phyloP scores from a whole-genome alignment of 1,140 invertebrate genomes.

The Caenorhabditis inopinata region DNA sequence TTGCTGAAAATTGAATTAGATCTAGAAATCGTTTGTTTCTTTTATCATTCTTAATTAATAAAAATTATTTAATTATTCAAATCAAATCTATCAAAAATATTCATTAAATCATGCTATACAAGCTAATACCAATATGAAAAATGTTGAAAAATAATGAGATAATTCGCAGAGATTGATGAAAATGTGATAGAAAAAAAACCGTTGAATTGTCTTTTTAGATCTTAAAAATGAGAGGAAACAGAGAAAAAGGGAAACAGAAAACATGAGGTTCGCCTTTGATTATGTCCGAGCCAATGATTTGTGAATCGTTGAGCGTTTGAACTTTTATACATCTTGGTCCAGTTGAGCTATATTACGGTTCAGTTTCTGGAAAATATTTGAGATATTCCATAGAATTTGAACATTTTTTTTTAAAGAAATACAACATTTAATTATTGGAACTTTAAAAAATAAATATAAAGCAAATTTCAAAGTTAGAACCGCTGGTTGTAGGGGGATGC shows the following conservation, averaged over 20 bases:
- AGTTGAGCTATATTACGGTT: slow-evolving; percentile 5
- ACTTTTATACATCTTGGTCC: slow-evolving; percentile 20
- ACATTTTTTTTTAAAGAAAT: background rate
- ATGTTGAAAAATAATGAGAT: no score
- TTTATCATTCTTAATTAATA: no score
- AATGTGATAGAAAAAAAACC: background rate
- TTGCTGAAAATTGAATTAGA: no score
- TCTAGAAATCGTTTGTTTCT: no score
- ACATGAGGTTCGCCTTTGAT: background rate
- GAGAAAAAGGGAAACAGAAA: background rate
- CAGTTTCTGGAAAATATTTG: background rate
- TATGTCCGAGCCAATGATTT: slow-evolving; percentile 32
- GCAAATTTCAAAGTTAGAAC: no score
- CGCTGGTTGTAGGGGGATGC: no score
- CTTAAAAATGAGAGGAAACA: background rate
- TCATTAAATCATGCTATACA: no score
- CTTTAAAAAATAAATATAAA: no score
- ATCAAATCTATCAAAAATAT: no score
- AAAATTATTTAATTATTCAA: no score
- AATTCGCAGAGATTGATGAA: no score
- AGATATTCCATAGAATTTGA: background rate
- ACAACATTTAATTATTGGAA: background rate
- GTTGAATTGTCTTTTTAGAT: background rate
- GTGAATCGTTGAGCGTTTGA: slow-evolving; percentile 11
- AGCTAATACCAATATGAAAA: no score